Percentiles rank a stretch among this genome's conserved stretches.
These are phyloP conservation scores for Cosmia trapezina DNA, from an alignment of 2,888 invertebrate genomes.

Conservation along the genomic window DNA sequence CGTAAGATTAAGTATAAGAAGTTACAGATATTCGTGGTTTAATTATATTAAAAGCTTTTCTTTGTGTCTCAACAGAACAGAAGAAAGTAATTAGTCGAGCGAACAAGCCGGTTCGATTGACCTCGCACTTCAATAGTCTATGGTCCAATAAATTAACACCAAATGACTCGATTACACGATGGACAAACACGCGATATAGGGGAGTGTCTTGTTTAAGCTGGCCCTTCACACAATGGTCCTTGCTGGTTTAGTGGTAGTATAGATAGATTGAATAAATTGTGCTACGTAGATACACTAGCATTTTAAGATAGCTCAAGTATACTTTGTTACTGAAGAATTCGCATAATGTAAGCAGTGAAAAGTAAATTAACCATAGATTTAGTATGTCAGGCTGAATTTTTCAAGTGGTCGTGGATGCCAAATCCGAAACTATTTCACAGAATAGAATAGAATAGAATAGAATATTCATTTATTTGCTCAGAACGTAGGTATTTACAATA, in stretches of 20 bases:
- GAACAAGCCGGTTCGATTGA: constrained; percentile 22
- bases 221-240: constrained; percentile 20
- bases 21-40: neutral
- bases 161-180: constrained; percentile 27
- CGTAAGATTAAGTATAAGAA: neutral
- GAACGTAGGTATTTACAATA: too few relatives aligned
- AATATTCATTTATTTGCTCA: too few relatives aligned
- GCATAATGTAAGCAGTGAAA: too few relatives aligned
- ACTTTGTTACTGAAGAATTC: too few relatives aligned
- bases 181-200: constrained; percentile 40
- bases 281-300: neutral
- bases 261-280: neutral
- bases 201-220: constrained; percentile 35
- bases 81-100: constrained; percentile 20
- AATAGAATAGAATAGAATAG: too few relatives aligned
- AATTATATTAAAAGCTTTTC: constrained; percentile 30
- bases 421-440: too few relatives aligned
- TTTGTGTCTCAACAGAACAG: neutral
- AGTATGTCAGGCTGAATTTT: too few relatives aligned
- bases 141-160: constrained; percentile 45
- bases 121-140: constrained; percentile 30
- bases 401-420: too few relatives aligned
- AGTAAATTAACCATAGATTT: too few relatives aligned
- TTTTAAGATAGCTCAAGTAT: too few relatives aligned
- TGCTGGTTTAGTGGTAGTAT: neutral